These are phyloP conservation scores for Carettochelys insculpta DNA, from an alignment of 2,113 vertebrate genomes.

Conservation along the genomic window DNA sequence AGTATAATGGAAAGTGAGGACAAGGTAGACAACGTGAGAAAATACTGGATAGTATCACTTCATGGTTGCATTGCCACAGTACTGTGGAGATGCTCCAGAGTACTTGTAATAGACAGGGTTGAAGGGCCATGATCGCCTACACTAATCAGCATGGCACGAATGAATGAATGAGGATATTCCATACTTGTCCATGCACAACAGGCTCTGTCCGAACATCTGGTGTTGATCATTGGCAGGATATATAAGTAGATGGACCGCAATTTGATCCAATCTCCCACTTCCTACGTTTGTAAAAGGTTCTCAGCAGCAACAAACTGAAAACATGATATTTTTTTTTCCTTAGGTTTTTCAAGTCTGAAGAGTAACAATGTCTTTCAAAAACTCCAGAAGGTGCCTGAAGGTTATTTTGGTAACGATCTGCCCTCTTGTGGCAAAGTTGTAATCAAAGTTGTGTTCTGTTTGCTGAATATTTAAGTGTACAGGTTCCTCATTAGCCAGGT, in stretches of 20 bases:
- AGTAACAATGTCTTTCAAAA: background rate
- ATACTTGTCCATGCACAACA: background rate
- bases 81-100: too few relatives aligned
- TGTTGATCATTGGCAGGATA: background rate
- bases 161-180: background rate
- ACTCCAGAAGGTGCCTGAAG: background rate
- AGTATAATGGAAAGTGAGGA: too few relatives aligned
- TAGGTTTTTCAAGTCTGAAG: background rate
- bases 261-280: background rate
- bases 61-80: too few relatives aligned
- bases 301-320: too few relatives aligned
- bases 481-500: background rate
- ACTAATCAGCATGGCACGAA: too few relatives aligned
- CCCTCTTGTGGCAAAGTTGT: constrained; percentile 57
- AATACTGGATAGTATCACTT: too few relatives aligned
- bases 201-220: background rate
- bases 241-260: background rate
- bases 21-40: too few relatives aligned
- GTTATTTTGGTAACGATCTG: background rate
- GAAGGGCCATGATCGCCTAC: too few relatives aligned
- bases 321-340: background rate
- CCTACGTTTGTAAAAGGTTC: background rate
- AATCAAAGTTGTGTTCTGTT: background rate
- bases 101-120: too few relatives aligned
- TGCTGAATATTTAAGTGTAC: background rate